phyloP scores from a whole-genome alignment of 2,888 invertebrate species.

The Parnassius apollo region DNA sequence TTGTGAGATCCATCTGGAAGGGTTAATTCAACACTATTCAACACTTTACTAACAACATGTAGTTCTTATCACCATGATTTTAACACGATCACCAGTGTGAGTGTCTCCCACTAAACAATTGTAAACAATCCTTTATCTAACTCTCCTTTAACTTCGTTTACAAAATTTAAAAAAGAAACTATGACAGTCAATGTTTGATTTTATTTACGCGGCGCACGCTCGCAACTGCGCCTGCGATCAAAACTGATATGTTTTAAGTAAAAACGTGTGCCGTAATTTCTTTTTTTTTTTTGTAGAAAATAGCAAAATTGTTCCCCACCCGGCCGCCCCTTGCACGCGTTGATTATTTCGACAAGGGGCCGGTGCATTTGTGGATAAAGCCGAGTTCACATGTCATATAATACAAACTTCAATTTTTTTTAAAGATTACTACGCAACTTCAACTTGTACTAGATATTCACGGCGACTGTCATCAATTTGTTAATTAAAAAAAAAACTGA shows the following conservation, averaged over 20 bases:
- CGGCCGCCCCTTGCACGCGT: conserved; percentile 53
- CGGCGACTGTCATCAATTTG: too few species aligned
- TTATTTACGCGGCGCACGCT: conserved; percentile 52
- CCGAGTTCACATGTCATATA: conserved; percentile 50
- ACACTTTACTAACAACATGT: conserved; percentile 13
- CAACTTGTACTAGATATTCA: background rate
- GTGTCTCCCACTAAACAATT: conserved; percentile 12
- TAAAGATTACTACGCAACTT: background rate
- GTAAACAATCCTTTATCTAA: conserved; percentile 7
- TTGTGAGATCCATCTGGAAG: conserved; percentile 49
- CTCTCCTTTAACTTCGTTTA: background rate
- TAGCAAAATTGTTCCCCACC: conserved; percentile 73
- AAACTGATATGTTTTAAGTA: conserved; percentile 76
- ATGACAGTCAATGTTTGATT: conserved; percentile 4
- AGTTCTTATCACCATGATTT: conserved; percentile 7
- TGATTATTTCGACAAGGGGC: conserved; percentile 67
- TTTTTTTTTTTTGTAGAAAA: conserved; percentile 70
- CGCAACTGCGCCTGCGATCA: conserved; percentile 64
- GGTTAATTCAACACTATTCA: conserved; percentile 50
- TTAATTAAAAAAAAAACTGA: too few species aligned
- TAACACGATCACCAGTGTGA: conserved; percentile 17
- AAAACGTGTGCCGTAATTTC: conserved; percentile 61
- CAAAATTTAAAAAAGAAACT: conserved; percentile 20
- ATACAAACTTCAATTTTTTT: background rate
- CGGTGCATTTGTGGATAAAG: conserved; percentile 60